phyloP scores from a whole-genome alignment of 2,113 vertebrate genomes.

The Embiotoca jacksoni region DNA sequence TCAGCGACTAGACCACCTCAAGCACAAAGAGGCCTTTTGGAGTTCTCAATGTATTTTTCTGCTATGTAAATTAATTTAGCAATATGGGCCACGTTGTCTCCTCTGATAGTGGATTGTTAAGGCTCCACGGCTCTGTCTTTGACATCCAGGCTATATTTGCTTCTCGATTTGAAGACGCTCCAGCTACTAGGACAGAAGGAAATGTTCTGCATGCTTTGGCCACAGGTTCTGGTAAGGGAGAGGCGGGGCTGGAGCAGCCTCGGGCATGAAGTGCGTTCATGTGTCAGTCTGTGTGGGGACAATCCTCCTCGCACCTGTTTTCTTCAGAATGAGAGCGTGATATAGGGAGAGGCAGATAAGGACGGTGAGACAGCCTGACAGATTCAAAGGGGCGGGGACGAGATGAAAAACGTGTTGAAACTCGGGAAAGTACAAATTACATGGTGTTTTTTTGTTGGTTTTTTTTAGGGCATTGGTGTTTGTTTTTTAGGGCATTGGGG shows the following conservation, averaged over 20 bases:
- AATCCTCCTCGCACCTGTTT: conserved; percentile 80
- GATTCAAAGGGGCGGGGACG: conserved; percentile 25
- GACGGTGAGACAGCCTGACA: conserved; percentile 29
- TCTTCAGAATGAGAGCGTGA: conserved; percentile 46
- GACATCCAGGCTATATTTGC: conserved; percentile 71
- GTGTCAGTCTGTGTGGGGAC: conserved; percentile 31
- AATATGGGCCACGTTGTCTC: not conserved
- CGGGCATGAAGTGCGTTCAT: conserved; percentile 26
- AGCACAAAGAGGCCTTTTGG: not conserved
- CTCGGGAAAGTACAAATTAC: conserved; percentile 22
- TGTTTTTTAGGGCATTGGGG: conserved; percentile 7
- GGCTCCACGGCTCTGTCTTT: conserved; percentile 45
- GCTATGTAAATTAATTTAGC: not conserved
- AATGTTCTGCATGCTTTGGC: conserved; percentile 78
- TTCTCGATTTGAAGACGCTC: conserved; percentile 59
- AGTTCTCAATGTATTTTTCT: not conserved
- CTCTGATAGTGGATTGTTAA: not conserved
- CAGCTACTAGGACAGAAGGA: conserved; percentile 69
- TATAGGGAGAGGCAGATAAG: conserved; percentile 35
- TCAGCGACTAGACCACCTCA: too few relatives aligned
- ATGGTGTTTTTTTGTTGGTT: too few relatives aligned
- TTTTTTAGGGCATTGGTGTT: not conserved
- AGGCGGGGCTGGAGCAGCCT: conserved; percentile 41
- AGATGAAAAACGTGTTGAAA: conserved; percentile 45
- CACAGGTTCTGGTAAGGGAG: conserved; percentile 64